A percentile compares a stretch with the other conserved stretches of the same genome.
phyloP scores from a whole-genome alignment of 2,797 vertebrate species.

The Phalanger gymnotis region DNA sequence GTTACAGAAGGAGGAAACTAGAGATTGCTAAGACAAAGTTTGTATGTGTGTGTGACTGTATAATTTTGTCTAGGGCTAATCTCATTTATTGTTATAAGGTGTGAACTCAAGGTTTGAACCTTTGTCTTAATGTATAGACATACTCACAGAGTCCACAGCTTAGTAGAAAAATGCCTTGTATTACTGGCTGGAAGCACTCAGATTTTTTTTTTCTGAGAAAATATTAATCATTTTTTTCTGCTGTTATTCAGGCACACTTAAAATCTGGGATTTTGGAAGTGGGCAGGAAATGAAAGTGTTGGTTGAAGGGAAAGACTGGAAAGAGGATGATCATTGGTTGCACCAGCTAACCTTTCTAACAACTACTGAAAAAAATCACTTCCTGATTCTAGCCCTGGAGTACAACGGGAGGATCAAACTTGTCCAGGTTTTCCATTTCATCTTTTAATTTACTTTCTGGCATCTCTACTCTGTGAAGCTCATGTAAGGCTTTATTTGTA shows the following conservation, averaged over 20 bases:
- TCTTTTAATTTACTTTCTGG: not conserved
- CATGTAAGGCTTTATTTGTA: not conserved
- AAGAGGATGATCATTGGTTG: conserved; percentile 74
- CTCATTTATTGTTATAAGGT: not conserved
- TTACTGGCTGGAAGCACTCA: conserved; percentile 35
- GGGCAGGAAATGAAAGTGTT: conserved; percentile 82
- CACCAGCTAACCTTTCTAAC: conserved; percentile 79
- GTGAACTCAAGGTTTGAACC: not conserved
- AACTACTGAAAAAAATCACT: conserved; percentile 63
- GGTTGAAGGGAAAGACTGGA: conserved; percentile 67
- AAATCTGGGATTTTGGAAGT: conserved; percentile 84
- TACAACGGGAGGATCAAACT: conserved; percentile 82
- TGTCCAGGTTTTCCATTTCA: conserved; percentile 81
- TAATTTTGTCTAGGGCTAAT: not conserved
- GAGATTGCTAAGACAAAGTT: not conserved
- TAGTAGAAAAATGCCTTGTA: not conserved
- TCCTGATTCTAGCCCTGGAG: conserved; percentile 80
- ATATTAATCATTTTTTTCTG: conserved; percentile 56
- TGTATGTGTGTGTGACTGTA: not conserved
- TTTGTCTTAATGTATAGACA: not conserved
- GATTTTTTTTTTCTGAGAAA: not conserved
- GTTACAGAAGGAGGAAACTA: not conserved
- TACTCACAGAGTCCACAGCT: not conserved
- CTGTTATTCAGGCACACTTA: conserved; percentile 81
- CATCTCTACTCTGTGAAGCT: not conserved